Conservation (phyloP, 2,113 vertebrate genomes). For the Benitochromis conjunctus region DNA sequence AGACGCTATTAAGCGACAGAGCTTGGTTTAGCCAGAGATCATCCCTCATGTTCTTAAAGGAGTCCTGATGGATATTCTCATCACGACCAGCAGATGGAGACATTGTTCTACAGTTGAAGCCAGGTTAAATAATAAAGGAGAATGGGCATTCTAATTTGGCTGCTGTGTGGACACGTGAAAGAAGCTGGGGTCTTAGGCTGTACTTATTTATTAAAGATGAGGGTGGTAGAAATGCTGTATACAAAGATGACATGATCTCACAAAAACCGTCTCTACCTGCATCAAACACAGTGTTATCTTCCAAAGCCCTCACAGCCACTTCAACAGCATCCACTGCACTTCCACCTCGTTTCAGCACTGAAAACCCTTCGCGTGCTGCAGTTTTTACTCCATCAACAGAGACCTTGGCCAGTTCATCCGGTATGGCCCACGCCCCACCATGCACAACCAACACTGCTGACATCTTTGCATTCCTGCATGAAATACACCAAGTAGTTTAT, state of each 20-base stretch:
- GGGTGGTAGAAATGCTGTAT: not conserved
- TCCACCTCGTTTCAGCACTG: slow-evolving; percentile 37
- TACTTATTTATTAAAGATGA: not conserved
- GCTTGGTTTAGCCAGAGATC: not conserved
- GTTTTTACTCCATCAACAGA: slow-evolving; percentile 63
- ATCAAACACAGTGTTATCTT: slow-evolving; percentile 63
- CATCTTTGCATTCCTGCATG: slow-evolving; percentile 33
- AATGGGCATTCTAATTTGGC: not conserved
- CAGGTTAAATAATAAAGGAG: not conserved
- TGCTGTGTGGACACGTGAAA: not conserved
- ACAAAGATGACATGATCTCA: not conserved
- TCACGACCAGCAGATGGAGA: slow-evolving; percentile 40
- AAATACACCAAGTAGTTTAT: not conserved
- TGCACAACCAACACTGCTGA: slow-evolving; percentile 71
- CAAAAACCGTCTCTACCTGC: slow-evolving; percentile 38
- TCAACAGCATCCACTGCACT: slow-evolving; percentile 66
- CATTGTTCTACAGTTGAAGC: not conserved
- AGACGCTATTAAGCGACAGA: not conserved
- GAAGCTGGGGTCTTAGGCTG: not conserved
- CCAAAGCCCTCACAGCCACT: slow-evolving; percentile 67
- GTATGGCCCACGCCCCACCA: slow-evolving; percentile 72
- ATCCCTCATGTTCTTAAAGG: not conserved
- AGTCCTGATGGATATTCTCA: not conserved
- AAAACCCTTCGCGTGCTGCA: slow-evolving; percentile 47
- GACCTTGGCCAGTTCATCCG: slow-evolving; percentile 47